Conservation (phyloP, 2,797 vertebrate genomes). For the Rhinoraja longicauda region DNA sequence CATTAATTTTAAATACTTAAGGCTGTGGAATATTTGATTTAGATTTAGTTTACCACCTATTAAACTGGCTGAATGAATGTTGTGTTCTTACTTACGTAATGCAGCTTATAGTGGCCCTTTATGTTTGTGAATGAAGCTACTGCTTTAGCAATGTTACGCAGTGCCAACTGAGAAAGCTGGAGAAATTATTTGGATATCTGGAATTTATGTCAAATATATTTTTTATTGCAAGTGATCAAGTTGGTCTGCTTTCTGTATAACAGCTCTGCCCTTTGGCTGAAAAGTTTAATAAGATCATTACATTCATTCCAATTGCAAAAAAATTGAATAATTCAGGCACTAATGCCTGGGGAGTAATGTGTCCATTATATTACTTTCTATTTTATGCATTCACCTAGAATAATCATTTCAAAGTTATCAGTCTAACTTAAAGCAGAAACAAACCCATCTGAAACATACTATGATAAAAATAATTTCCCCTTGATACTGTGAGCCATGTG, state of each 20-base stretch:
- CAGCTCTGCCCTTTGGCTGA: not conserved
- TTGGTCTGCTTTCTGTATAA: not conserved
- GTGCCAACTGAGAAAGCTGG: not conserved
- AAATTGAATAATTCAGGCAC: not conserved
- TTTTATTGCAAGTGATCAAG: not conserved
- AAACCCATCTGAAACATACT: not conserved
- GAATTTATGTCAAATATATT: not conserved
- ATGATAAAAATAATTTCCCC: not conserved
- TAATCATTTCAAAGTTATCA: not conserved
- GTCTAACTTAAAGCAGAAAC: not conserved
- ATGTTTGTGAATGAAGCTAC: not conserved
- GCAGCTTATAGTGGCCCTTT: not conserved
- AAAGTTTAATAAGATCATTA: conserved; percentile 18
- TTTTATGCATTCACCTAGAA: not conserved
- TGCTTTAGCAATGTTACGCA: not conserved
- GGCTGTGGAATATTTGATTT: not conserved
- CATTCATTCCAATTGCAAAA: not conserved
- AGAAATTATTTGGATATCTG: not conserved
- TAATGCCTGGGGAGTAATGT: not conserved
- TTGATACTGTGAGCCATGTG: not conserved
- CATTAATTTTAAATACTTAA: not conserved
- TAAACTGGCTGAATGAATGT: not conserved
- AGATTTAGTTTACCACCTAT: not conserved
- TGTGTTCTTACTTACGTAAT: not conserved
- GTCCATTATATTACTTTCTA: conserved; percentile 1